phyloP scores from a whole-genome alignment of 2,888 invertebrate species.

The Idaea biselata region DNA sequence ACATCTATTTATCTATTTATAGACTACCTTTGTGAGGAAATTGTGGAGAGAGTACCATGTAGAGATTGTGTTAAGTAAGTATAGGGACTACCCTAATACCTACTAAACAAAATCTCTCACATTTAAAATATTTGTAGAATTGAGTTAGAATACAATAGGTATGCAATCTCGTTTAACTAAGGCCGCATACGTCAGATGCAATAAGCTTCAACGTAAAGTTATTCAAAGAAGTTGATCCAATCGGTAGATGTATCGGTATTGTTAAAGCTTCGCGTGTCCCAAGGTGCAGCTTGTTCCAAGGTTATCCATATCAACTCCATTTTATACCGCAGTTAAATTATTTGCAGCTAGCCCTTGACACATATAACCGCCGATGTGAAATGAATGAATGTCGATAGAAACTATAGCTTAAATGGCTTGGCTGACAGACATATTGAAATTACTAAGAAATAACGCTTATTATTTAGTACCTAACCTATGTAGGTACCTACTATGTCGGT shows the following conservation, averaged over 20 bases:
- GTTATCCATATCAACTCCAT: constrained; percentile 6
- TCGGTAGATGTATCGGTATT: background rate
- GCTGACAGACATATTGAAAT: background rate
- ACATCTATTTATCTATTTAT: too few species aligned
- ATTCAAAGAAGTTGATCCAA: background rate
- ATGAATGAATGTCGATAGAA: constrained; percentile 15
- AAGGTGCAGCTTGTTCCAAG: constrained; percentile 13
- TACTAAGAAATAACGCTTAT: too few species aligned
- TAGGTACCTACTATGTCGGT: too few species aligned
- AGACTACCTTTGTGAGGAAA: too few species aligned
- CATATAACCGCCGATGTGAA: background rate
- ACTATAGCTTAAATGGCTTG: constrained; percentile 1
- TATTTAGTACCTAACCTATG: too few species aligned
- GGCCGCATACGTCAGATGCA: background rate
- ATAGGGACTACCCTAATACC: too few species aligned
- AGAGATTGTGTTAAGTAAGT: too few species aligned
- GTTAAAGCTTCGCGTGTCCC: constrained; percentile 11
- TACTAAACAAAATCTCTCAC: too few species aligned
- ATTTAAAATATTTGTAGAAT: background rate
- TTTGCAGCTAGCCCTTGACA: constrained; percentile 26
- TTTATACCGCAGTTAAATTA: constrained; percentile 11
- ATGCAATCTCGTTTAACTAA: background rate
- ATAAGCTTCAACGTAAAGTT: background rate
- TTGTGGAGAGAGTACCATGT: too few species aligned
- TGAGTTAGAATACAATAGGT: background rate